These are phyloP conservation scores for Masticophis lateralis DNA, from an alignment of 2,797 vertebrate genomes.

Conservation along the genomic window DNA sequence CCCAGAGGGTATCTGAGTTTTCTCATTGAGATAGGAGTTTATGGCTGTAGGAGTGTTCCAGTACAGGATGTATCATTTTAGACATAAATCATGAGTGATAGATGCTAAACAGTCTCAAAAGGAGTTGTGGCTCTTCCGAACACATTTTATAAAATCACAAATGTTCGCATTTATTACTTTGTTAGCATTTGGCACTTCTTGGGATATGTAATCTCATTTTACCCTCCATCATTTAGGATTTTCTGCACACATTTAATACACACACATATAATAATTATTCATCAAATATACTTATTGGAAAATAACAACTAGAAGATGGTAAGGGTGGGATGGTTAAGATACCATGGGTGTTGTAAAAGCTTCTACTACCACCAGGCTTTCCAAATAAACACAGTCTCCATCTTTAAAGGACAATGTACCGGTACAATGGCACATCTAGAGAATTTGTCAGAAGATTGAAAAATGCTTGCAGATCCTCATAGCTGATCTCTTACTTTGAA, in stretches of 20 bases:
- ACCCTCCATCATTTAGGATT: not conserved
- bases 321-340: not conserved
- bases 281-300: not conserved
- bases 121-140: not conserved
- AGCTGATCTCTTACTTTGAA: not conserved
- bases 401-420: not conserved
- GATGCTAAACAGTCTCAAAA: not conserved
- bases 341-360: not conserved
- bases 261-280: not conserved
- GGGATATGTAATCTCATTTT: not conserved
- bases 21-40: not conserved
- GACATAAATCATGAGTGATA: not conserved
- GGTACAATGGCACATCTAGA: not conserved
- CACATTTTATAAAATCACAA: not conserved
- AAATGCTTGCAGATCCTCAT: not conserved
- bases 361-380: not conserved
- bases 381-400: not conserved
- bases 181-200: not conserved
- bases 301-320: not conserved
- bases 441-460: not conserved
- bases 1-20: not conserved
- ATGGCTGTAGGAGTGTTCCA: not conserved
- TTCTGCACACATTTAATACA: not conserved
- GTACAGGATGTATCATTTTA: not conserved
- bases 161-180: not conserved